These are phyloP conservation scores for Corythornis madagascariensis DNA, from an alignment of 2,113 vertebrate species.

Conservation along the genomic window DNA sequence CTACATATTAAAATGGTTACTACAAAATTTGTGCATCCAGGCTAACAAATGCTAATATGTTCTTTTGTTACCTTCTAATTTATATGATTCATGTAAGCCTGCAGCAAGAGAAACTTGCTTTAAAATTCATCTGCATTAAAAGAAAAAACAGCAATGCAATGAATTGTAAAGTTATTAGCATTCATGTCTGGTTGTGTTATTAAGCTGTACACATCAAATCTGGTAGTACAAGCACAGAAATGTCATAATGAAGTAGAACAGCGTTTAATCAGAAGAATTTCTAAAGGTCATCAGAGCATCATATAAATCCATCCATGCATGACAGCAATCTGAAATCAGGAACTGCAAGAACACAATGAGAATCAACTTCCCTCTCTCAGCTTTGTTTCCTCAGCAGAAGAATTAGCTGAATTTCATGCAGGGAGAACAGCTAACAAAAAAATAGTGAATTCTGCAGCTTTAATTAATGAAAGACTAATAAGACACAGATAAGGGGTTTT, in stretches of 20 bases:
- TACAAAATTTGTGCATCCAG: constrained; percentile 76
- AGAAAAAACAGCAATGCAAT: constrained; percentile 69
- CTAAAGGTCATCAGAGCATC: constrained; percentile 78
- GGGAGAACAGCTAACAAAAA: constrained; percentile 19
- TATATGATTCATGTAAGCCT: constrained; percentile 83
- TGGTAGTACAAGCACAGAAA: constrained; percentile 76
- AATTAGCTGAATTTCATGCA: constrained; percentile 46
- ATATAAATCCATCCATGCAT: constrained; percentile 66
- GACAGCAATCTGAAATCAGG: constrained; percentile 69
- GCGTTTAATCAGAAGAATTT: constrained; percentile 77
- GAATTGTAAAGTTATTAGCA: constrained; percentile 82
- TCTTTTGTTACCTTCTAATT: constrained; percentile 85
- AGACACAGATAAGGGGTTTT: constrained; percentile 38
- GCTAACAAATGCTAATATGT: constrained; percentile 87
- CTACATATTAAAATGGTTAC: constrained; percentile 82
- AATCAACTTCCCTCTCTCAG: constrained; percentile 49
- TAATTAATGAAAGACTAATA: constrained; percentile 67
- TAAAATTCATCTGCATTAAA: constrained; percentile 82
- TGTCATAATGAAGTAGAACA: constrained; percentile 75
- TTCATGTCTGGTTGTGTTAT: constrained; percentile 78
- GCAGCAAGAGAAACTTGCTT: constrained; percentile 80
- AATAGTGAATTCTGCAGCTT: constrained; percentile 6
- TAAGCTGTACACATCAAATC: constrained; percentile 79
- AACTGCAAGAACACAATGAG: constrained; percentile 45
- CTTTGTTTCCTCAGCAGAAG: constrained; percentile 27